A percentile compares a stretch with the other conserved stretches of the same genome.
These are phyloP conservation scores for Salvelinus sp. DNA, from an alignment of 2,113 vertebrate genomes.

Conservation along the genomic window DNA sequence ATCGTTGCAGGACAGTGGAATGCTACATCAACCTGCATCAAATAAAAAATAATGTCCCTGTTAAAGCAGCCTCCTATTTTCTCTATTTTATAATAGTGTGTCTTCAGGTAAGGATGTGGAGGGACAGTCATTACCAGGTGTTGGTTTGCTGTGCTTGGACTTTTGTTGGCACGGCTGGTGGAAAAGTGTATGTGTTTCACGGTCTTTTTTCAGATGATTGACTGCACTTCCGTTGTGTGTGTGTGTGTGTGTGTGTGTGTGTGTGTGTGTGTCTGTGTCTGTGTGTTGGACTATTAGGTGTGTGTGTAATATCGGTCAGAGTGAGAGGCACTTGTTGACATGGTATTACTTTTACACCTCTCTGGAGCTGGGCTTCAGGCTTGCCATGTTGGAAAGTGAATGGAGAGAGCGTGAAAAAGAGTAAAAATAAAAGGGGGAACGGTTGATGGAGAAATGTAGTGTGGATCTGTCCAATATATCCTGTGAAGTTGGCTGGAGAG, in stretches of 20 bases:
- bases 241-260: background rate
- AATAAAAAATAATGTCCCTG: too few relatives aligned
- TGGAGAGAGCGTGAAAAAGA: slow-evolving; percentile 53
- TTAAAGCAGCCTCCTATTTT: background rate
- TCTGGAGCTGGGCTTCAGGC: slow-evolving; percentile 64
- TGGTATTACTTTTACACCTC: slow-evolving; percentile 69
- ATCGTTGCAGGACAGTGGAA: background rate
- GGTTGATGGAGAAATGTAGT: slow-evolving; percentile 19
- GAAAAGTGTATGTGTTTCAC: slow-evolving; percentile 36
- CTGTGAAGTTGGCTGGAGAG: slow-evolving; percentile 68
- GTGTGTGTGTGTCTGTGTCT: slow-evolving; percentile 20
- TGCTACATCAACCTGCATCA: background rate
- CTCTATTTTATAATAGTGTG: background rate
- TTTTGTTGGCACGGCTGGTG: slow-evolving; percentile 48
- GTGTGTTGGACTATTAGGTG: too few relatives aligned
- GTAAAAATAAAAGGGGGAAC: slow-evolving; percentile 47
- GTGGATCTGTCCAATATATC: slow-evolving; percentile 71
- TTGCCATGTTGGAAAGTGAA: slow-evolving; percentile 63
- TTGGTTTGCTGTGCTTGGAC: slow-evolving; percentile 49
- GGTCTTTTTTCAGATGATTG: slow-evolving; percentile 29
- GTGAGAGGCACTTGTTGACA: slow-evolving; percentile 67
- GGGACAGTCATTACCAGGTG: slow-evolving; percentile 21
- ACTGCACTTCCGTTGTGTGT: slow-evolving; percentile 4
- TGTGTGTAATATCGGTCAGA: slow-evolving; percentile 40
- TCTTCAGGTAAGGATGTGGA: slow-evolving; percentile 21